Base-by-base conservation (phyloP, 30 jellyfish, hydroid and myxozoan species). In the Aurelia aurita complex sp. Pacific region DNA sequence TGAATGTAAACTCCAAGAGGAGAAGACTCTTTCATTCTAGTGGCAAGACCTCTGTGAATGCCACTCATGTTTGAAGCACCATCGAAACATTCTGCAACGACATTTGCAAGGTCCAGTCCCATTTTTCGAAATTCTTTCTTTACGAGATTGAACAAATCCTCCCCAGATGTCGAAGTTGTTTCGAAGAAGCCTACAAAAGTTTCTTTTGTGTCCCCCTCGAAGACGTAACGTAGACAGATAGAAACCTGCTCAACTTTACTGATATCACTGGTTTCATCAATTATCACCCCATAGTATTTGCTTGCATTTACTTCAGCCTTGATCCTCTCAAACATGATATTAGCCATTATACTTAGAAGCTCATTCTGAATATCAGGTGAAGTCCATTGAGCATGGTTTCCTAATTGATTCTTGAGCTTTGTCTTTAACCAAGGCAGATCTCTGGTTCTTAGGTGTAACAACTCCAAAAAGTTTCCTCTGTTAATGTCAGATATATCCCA, bases 61-160 rank as follows among this genome's bases (percentile, higher is more conserved):
- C 90, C 86, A 55, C 88, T 59, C 81, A 77, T 77, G 80, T 77
- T 77, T 33, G 88, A 77, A 77, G 88, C 81, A 62, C 76, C 90
- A 65, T 66, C 76, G 51, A 81, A 81, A 67, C 83, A 65, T 46
- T 67, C 60, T 38, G 83, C 90, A 67, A 51, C 75, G 61, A 67
- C 52, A 85, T 81, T 53, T 8, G 52, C 34, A 40, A 81, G 71
- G 59, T 66, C 62, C 62, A 81, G 64, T n/a, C 32, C 57, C 64
- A 67, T 8, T n/a, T 69, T 66, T 34, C 65, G 4, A 38, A 38
- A 38, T 38, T 38, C 46, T 38, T 52, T 73, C 52, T 81, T 65
- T 32, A 65, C 90, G 62, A 81, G 90, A 14, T 52, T 50, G 73
- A 17, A 81, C 29, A 67, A 10, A 53, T 36, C 83, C 57, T 51